Evolutionary conservation across 2,113 vertebrate species (phyloP), one percentile per base, ranked within the genome.

Genomic region (Psophia crepitans): DNA sequence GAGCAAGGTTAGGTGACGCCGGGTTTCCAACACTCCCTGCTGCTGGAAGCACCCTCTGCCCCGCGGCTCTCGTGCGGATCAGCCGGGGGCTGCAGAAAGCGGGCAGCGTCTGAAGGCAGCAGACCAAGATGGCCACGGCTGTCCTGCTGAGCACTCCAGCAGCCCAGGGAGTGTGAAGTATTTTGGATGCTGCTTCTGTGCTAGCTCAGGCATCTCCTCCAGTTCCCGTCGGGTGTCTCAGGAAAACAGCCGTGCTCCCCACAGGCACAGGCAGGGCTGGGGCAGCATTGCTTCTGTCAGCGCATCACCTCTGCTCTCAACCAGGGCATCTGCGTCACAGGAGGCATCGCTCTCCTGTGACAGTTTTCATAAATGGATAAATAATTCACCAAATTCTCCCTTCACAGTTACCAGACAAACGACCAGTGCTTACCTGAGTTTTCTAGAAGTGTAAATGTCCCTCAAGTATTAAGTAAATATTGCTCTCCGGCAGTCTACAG

Each of bases 41-140:
- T 82, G 35, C 84, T 84, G 53, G 43, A 60, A 94, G 53, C 18
- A 71, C 19, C 22, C 22, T 64, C 48, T 56, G 49, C 33, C 58
- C 66, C 3, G 1, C 0, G 4, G 33, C 11, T 64, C 53, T 44
- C 0, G 0, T 2, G 21, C 60, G 74, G 46, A 18, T 48, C 48
- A 68, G 51, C 57, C 1, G 0, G 22, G 33, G 70, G 66, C 79
- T 88, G 54, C 3, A 9, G 35, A 89, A 81, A 70, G 54, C 2
- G 1, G 28, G 33, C 53, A 57, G n/a, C 1, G 0, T 28, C 44
- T 7, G 8, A 41, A 37, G 43, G 27, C 61, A 48, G 23, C 49
- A 37, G 49, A 32, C 43, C 0, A 1, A 17, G n/a, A 14, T 0
- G 0, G n/a, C 7, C 33, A 17, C 0, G 2, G 49, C n/a, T 33